A percentile compares a stretch with the other conserved stretches of the same genome.
These are phyloP conservation scores for Triops longicaudatus DNA, from an alignment of 1,140 invertebrate genomes.

Conservation along the genomic window DNA sequence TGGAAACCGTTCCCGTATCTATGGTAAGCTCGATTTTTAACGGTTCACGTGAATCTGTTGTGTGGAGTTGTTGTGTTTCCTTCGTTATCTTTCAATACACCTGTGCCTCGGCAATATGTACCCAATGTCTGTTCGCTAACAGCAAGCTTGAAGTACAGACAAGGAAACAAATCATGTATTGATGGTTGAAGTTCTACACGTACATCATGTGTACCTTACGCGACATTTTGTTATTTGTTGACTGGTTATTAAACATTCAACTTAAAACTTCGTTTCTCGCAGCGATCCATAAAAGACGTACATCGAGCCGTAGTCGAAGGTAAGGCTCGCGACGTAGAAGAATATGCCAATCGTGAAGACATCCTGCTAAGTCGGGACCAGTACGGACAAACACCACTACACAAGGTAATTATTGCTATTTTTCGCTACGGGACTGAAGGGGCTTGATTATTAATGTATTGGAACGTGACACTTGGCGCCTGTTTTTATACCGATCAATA, in stretches of 20 bases:
- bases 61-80: too few species aligned
- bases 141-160: too few species aligned
- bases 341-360: constrained; percentile 36
- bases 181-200: too few species aligned
- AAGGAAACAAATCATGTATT: too few species aligned
- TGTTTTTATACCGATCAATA: not conserved
- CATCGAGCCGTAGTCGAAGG: constrained; percentile 32
- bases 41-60: not conserved
- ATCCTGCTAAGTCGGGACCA: constrained; percentile 66
- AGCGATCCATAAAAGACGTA: constrained; percentile 19
- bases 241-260: not conserved
- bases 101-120: too few species aligned
- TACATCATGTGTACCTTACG: not conserved
- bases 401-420: constrained; percentile 53
- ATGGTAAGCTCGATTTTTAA: constrained; percentile 53
- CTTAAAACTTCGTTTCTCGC: not conserved
- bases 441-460: not conserved
- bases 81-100: too few species aligned
- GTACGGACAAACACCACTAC: constrained; percentile 69
- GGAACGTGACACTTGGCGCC: not conserved
- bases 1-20: constrained; percentile 75
- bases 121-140: too few species aligned
- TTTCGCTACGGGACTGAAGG: not conserved
- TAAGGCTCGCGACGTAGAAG: constrained; percentile 30
- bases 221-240: not conserved